Evolutionary conservation across 2,113 vertebrate genomes (phyloP).

Genomic region (Montifringilla adamsi): DNA sequence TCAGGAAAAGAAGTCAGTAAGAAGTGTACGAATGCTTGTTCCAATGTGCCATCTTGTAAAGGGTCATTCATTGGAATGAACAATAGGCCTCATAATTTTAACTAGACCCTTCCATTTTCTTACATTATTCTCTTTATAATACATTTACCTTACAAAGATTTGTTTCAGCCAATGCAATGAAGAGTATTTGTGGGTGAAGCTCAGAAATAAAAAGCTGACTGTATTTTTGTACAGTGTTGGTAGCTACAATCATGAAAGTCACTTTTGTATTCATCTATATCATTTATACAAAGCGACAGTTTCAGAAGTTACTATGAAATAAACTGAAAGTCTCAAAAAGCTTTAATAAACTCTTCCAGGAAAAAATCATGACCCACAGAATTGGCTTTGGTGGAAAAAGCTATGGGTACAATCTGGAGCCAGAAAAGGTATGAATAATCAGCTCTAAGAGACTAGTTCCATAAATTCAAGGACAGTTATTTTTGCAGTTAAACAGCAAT

Average conservation of each 20-base stretch:
- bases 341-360: background rate
- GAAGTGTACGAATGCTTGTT: background rate
- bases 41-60: background rate
- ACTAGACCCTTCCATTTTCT: background rate
- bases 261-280: background rate
- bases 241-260: background rate
- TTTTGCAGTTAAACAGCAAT: background rate
- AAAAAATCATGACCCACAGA: background rate
- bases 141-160: background rate
- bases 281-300: background rate
- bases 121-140: background rate
- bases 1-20: background rate
- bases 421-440: background rate
- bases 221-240: background rate
- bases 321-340: background rate
- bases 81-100: background rate
- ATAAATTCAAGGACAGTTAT: background rate
- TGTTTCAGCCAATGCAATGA: background rate
- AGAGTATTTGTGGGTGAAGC: background rate
- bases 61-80: background rate
- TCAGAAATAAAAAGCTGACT: background rate
- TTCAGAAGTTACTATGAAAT: background rate
- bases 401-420: background rate
- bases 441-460: background rate
- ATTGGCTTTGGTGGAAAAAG: background rate